A percentile compares a stretch with the other conserved stretches of the same genome.
These are phyloP conservation scores for Euplexia lucipara DNA, from an alignment of 2,888 invertebrate genomes.

Conservation along the genomic window DNA sequence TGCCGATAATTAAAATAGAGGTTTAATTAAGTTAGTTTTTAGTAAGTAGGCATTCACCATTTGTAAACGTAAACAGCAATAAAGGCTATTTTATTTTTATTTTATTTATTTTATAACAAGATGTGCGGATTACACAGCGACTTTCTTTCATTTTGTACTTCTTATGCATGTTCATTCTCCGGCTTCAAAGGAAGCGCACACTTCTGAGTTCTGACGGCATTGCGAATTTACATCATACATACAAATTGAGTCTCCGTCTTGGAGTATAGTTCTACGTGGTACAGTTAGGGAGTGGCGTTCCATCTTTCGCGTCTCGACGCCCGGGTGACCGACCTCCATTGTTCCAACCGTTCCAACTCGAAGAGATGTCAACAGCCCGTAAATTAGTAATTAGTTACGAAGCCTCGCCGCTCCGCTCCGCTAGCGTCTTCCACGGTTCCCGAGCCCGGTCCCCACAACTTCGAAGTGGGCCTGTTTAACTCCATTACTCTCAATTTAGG, in stretches of 20 bases:
- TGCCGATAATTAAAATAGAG: too few relatives aligned
- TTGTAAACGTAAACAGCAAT: too few relatives aligned
- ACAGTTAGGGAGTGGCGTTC: constrained; percentile 24
- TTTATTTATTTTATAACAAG: too few relatives aligned
- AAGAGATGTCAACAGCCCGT: constrained; percentile 70
- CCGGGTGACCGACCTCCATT: constrained; percentile 62
- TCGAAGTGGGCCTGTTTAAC: constrained; percentile 34
- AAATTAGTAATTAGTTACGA: constrained; percentile 70
- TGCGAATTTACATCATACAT: constrained; percentile 36
- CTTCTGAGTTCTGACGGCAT: constrained; percentile 11
- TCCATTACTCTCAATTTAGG: constrained; percentile 61
- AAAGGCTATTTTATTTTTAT: too few relatives aligned
- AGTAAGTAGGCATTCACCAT: too few relatives aligned
- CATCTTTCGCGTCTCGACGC: constrained; percentile 36
- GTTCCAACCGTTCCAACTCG: constrained; percentile 48
- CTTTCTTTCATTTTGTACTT: constrained; percentile 27
- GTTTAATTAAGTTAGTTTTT: too few relatives aligned
- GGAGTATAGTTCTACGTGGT: constrained; percentile 17
- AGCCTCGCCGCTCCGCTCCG: constrained; percentile 61
- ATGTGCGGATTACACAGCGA: constrained; percentile 3
- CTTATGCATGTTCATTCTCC: constrained; percentile 20
- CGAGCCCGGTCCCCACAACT: constrained; percentile 31
- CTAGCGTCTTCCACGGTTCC: constrained; percentile 51
- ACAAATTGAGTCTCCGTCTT: constrained; percentile 17
- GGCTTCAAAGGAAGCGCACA: constrained; percentile 33